These are phyloP conservation scores for Polydrusus pterygomalis DNA, from an alignment of 2,888 invertebrate genomes.

Conservation along the genomic window DNA sequence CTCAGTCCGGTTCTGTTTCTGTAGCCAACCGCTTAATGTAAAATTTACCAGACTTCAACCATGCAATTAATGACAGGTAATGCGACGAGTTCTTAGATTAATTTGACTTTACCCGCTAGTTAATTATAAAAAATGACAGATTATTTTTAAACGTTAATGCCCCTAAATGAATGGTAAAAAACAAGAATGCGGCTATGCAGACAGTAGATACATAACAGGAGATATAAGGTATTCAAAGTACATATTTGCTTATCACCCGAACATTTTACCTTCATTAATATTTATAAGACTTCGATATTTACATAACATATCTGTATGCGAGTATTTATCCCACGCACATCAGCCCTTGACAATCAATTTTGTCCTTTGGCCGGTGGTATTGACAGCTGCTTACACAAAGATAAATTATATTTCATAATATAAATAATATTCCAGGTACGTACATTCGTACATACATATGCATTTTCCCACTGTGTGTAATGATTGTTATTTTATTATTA, in stretches of 20 bases:
- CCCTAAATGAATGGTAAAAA: background rate
- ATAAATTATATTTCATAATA: slow-evolving; percentile 44
- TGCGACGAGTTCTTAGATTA: no score
- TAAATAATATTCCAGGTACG: slow-evolving; percentile 11
- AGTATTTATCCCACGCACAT: slow-evolving; percentile 51
- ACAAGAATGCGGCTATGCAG: background rate
- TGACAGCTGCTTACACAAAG: slow-evolving; percentile 53
- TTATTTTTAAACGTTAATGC: no score
- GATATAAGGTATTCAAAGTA: slow-evolving; percentile 14
- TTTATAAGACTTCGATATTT: slow-evolving; percentile 49
- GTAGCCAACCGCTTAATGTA: no score
- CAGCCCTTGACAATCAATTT: slow-evolving; percentile 51
- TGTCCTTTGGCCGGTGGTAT: slow-evolving; percentile 43
- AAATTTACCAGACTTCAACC: no score
- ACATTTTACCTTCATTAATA: slow-evolving; percentile 47
- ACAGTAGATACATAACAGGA: background rate
- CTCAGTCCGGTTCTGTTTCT: no score
- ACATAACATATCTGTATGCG: slow-evolving; percentile 46
- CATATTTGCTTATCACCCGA: slow-evolving; percentile 48
- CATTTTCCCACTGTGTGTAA: slow-evolving; percentile 12
- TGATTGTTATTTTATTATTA: background rate
- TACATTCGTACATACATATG: no score
- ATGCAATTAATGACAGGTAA: no score
- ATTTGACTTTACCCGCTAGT: no score
- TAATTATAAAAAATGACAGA: no score